Percentiles rank a stretch among this genome's conserved stretches.
phyloP scores from a whole-genome alignment of 2,113 vertebrate species.

The Syrmaticus mikado region DNA sequence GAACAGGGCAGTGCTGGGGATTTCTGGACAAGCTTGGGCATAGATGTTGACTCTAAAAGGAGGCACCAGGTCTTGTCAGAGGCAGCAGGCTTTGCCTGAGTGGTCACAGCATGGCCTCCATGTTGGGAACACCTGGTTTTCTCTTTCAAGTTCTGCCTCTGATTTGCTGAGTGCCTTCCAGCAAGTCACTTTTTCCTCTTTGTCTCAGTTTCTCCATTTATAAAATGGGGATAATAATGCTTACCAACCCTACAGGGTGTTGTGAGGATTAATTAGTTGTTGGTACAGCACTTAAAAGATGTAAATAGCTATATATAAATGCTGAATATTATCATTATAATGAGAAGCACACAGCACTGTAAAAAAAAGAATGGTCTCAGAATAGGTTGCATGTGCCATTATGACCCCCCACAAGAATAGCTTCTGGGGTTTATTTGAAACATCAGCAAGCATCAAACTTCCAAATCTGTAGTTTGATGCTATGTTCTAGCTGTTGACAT shows the following conservation, averaged over 20 bases:
- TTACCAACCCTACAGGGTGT: constrained; percentile 64
- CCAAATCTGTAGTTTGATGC: constrained; percentile 34
- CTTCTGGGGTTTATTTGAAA: constrained; percentile 55
- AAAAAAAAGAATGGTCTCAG: constrained; percentile 54
- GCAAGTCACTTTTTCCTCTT: constrained; percentile 41
- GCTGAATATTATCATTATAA: constrained; percentile 65
- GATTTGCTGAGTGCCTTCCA: constrained; percentile 27
- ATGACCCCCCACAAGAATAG: constrained; percentile 24
- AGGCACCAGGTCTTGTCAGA: not conserved
- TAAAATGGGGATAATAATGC: constrained; percentile 65
- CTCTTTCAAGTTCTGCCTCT: not conserved
- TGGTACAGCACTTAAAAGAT: constrained; percentile 40
- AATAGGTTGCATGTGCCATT: constrained; percentile 50
- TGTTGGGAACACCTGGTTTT: not conserved
- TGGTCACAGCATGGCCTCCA: not conserved
- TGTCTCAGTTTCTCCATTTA: constrained; percentile 44
- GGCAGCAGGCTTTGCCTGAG: not conserved
- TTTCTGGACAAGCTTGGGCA: not conserved
- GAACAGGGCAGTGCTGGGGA: not conserved
- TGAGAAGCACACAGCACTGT: constrained; percentile 50
- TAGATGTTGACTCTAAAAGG: not conserved
- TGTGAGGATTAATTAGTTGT: constrained; percentile 76
- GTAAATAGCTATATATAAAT: constrained; percentile 69
- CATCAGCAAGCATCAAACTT: constrained; percentile 34
- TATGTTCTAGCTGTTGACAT: not conserved